Evolutionary conservation across 2,888 invertebrate genomes (phyloP).

Genomic region (Cyclophora punctaria): DNA sequence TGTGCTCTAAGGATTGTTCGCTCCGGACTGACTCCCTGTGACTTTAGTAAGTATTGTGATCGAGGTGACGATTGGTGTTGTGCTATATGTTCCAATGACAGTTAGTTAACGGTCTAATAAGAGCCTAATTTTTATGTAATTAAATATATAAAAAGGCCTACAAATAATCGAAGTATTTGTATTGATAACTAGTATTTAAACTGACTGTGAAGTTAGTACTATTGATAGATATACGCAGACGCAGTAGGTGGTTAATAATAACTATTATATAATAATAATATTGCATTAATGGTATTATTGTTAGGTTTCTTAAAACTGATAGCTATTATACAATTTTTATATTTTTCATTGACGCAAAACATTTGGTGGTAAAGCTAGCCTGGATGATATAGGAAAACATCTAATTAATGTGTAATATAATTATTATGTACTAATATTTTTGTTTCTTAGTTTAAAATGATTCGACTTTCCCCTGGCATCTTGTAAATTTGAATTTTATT

Average conservation of each 20-base stretch:
- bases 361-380: too few relatives aligned
- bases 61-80: conserved; percentile 10
- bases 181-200: conserved; percentile 24
- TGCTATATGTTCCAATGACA: conserved; percentile 23
- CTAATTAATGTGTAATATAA: too few relatives aligned
- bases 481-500: conserved; percentile 62
- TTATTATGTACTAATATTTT: too few relatives aligned
- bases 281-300: conserved; percentile 48
- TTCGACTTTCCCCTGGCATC: conserved; percentile 50
- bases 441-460: conserved; percentile 57
- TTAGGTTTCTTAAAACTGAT: conserved; percentile 70
- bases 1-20: conserved; percentile 21
- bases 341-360: conserved; percentile 47
- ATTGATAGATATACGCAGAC: conserved; percentile 4
- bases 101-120: conserved; percentile 37
- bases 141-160: conserved; percentile 58
- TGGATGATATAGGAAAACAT: too few relatives aligned
- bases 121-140: conserved; percentile 64
- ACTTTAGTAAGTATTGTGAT: conserved; percentile 1
- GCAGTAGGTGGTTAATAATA: conserved; percentile 46
- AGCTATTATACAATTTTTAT: conserved; percentile 64
- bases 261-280: conserved; percentile 59
- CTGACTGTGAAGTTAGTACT: conserved; percentile 20
- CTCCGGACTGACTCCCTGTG: conserved; percentile 12
- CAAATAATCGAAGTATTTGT: conserved; percentile 57